Percentiles rank a stretch among this genome's conserved stretches.
These are phyloP conservation scores for Diorhabda sublineata DNA, from an alignment of 1,140 invertebrate species.

Conservation along the genomic window DNA sequence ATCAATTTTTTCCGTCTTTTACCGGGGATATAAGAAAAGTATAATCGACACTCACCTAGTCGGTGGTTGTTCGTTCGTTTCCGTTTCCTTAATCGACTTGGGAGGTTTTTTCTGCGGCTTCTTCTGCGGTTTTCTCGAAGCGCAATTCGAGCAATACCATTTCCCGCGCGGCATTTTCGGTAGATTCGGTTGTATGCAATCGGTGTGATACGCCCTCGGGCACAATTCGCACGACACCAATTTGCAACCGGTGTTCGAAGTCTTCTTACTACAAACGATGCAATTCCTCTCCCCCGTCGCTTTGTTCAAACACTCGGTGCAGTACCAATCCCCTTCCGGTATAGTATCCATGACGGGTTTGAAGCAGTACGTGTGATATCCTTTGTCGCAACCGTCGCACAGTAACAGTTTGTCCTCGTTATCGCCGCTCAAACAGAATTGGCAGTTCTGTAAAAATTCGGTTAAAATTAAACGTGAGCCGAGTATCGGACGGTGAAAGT, in stretches of 20 bases:
- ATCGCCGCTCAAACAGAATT: constrained; percentile 93
- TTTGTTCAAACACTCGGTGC: constrained; percentile 95
- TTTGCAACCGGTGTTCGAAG: constrained; percentile 58
- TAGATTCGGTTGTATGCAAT: constrained; percentile 85
- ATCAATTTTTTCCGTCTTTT: too few species aligned
- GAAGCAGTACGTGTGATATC: constrained; percentile 98
- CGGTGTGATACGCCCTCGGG: constrained; percentile 85
- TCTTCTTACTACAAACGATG: constrained; percentile 82
- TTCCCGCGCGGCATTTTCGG: constrained; percentile 79
- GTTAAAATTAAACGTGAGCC: too few species aligned
- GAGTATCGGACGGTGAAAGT: too few species aligned
- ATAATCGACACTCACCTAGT: constrained; percentile 50
- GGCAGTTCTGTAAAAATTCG: constrained; percentile 77
- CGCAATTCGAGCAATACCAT: constrained; percentile 81
- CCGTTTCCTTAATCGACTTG: constrained; percentile 27
- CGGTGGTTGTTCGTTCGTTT: constrained; percentile 53
- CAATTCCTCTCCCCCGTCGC: constrained; percentile 83
- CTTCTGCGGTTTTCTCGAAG: constrained; percentile 74
- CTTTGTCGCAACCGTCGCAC: constrained; percentile 96
- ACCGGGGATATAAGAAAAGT: too few species aligned
- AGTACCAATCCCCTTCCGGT: constrained; percentile 96
- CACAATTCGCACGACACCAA: constrained; percentile 83
- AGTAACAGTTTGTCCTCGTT: constrained; percentile 92
- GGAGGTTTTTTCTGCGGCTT: constrained; percentile 43
- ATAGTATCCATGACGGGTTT: constrained; percentile 94